Conservation (phyloP, 2,888 invertebrate species). For the Eudasyphora cyanicolor region DNA sequence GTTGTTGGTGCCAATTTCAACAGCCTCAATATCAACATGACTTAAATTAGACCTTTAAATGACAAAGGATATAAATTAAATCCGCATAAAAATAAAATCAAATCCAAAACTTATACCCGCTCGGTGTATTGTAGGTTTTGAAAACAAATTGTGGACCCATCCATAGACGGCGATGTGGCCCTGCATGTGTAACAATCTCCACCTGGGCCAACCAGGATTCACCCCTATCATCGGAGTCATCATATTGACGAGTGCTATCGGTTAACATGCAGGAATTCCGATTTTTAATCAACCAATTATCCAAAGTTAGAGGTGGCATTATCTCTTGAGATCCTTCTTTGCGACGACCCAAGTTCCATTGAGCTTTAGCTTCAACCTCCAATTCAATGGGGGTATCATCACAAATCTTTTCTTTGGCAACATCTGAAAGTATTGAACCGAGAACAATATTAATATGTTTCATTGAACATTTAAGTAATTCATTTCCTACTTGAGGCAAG, state of each 20-base stretch:
- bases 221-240: slow-evolving; percentile 80
- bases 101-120: slow-evolving; percentile 82
- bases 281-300: slow-evolving; percentile 84
- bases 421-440: slow-evolving; percentile 79
- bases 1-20: slow-evolving; percentile 85
- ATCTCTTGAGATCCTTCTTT: slow-evolving; percentile 83
- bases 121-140: slow-evolving; percentile 91
- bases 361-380: slow-evolving; percentile 91
- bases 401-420: slow-evolving; percentile 91
- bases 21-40: slow-evolving; percentile 87
- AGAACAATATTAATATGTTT: background rate
- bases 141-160: slow-evolving; percentile 99
- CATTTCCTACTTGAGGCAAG: slow-evolving; percentile 80
- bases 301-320: slow-evolving; percentile 87
- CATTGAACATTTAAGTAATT: background rate
- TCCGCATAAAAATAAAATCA: too few species aligned
- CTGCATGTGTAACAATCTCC: slow-evolving; percentile 97
- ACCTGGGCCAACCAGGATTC: slow-evolving; percentile 98
- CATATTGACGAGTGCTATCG: slow-evolving; percentile 76
- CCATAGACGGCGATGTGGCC: slow-evolving; percentile 97
- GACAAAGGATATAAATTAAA: background rate
- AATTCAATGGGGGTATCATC: slow-evolving; percentile 93
- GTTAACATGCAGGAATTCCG: slow-evolving; percentile 75
- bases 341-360: slow-evolving; percentile 90
- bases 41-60: slow-evolving; percentile 84